Conservation (phyloP, 2,113 vertebrate genomes). For the Sitta europaea region DNA sequence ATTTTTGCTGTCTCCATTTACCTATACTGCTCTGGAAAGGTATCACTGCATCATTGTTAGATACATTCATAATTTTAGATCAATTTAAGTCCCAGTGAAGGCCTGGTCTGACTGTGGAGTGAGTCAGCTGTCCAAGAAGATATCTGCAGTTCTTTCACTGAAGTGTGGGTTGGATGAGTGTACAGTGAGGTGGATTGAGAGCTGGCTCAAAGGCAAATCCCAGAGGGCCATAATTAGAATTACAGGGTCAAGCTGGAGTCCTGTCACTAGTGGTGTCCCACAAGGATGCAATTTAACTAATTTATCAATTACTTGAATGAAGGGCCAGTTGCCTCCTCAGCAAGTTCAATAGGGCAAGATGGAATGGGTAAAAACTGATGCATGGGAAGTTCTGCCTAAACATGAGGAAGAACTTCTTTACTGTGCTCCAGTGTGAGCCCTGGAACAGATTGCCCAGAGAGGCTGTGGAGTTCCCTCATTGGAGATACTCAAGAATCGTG, state of each 20-base stretch:
- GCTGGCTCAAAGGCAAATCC: neutral
- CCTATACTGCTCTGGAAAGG: neutral
- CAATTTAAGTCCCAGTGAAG: neutral
- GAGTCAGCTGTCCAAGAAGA: neutral
- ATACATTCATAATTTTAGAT: neutral
- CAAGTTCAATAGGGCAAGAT: neutral
- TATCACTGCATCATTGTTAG: neutral
- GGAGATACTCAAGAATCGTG: rapidly evolving
- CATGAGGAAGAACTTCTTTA: neutral
- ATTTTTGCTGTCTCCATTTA: neutral
- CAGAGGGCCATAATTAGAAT: neutral
- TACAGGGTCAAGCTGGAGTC: neutral
- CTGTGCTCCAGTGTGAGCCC: neutral
- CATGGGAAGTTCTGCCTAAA: neutral
- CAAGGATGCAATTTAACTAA: neutral
- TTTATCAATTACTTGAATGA: neutral
- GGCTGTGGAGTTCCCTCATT: neutral
- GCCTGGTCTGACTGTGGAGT: neutral
- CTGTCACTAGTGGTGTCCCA: neutral
- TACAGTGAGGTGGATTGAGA: neutral
- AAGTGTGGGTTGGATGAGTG: neutral
- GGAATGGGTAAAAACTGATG: neutral
- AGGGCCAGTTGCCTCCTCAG: neutral
- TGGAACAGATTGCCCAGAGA: neutral
- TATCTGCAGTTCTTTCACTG: neutral